Percentiles rank a stretch among this genome's conserved stretches.
Evolutionary conservation across 2,113 vertebrate species (phyloP).

Genomic region (Caracal caracal): DNA sequence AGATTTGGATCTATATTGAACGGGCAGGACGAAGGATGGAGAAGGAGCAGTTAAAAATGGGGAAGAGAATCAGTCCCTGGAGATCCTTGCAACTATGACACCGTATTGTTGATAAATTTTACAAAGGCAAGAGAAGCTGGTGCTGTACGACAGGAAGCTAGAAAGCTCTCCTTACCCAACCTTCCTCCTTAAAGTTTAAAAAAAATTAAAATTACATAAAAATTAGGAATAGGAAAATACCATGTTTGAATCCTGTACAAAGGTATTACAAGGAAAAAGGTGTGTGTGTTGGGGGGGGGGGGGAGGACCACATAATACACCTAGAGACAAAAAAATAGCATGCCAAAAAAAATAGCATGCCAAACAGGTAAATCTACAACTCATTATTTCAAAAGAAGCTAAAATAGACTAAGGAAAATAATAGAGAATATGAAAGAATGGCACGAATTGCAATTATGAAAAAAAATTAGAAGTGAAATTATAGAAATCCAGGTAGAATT

Average conservation of each 20-base stretch:
- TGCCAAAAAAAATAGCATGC: neutral
- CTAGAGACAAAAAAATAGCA: neutral
- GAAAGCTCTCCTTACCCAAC: neutral
- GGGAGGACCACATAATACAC: neutral
- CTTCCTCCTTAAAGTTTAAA: neutral
- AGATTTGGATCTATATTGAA: neutral
- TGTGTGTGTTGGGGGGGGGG: neutral
- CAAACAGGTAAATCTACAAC: neutral
- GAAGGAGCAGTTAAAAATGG: neutral
- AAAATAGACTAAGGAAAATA: neutral
- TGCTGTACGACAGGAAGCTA: neutral
- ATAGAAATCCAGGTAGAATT: neutral
- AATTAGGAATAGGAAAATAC: neutral
- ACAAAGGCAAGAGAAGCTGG: neutral
- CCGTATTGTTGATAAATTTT: neutral
- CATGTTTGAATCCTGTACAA: neutral
- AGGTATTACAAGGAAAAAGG: neutral
- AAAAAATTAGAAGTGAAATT: neutral
- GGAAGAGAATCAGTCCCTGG: neutral
- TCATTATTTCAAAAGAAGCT: neutral
- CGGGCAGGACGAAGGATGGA: neutral
- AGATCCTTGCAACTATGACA: neutral
- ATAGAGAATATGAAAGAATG: neutral
- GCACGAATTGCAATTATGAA: neutral
- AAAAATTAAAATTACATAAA: neutral